phyloP scores from a whole-genome alignment of 2,888 invertebrate genomes.

The Leucania comma region DNA sequence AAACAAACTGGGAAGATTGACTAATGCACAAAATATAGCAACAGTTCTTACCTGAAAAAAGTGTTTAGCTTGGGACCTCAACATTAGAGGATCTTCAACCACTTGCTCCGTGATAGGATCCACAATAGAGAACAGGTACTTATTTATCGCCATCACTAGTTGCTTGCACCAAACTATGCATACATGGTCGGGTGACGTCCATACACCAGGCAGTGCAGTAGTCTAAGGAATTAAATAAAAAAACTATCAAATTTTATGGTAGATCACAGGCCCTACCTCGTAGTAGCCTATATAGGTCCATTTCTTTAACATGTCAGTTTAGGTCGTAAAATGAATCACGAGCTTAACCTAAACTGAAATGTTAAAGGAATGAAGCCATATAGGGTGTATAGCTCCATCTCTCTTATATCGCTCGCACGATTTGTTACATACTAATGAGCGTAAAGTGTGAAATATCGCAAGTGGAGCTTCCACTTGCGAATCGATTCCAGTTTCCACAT shows the following conservation, averaged over 20 bases:
- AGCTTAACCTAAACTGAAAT: no score
- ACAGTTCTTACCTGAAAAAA: conserved; percentile 80
- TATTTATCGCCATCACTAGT: conserved; percentile 94
- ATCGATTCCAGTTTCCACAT: no score
- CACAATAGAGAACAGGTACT: conserved; percentile 95
- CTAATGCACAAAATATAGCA: neutral
- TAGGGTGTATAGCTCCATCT: no score
- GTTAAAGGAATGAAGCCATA: no score
- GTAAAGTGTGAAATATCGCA: neutral
- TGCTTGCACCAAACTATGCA: conserved; percentile 98
- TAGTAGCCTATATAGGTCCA: no score
- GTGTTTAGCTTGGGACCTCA: conserved; percentile 75
- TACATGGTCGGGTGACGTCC: conserved; percentile 97
- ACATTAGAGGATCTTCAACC: conserved; percentile 69
- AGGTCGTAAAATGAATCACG: no score
- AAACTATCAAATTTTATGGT: no score
- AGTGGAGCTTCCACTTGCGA: neutral
- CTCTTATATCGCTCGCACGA: no score
- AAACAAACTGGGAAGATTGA: no score
- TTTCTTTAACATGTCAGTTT: no score
- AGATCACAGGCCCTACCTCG: neutral
- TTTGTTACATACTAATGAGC: neutral
- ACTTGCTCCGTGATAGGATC: conserved; percentile 88
- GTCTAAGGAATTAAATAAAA: conserved; percentile 86
- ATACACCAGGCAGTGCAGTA: conserved; percentile 95